Percentiles rank a stretch among this genome's conserved stretches.
Evolutionary conservation across 2,797 vertebrate genomes (phyloP).

Genomic region (Erpetoichthys calabaricus): DNA sequence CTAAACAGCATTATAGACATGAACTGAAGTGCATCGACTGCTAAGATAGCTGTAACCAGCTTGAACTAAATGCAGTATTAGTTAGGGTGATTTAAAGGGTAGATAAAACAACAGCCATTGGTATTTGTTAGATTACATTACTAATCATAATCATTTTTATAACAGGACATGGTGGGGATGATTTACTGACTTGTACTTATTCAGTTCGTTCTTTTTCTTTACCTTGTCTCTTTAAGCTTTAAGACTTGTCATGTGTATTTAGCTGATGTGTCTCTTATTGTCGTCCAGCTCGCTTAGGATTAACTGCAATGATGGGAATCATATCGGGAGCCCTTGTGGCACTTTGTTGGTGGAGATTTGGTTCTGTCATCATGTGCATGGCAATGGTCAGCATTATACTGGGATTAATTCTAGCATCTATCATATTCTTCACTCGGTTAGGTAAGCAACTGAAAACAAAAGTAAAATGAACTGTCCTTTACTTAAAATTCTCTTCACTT

Average conservation of each 20-base stretch:
- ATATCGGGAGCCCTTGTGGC: conserved; percentile 64
- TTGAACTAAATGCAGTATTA: too few species aligned
- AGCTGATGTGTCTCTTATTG: background rate
- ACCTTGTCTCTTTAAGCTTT: background rate
- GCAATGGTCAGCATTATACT: conserved; percentile 67
- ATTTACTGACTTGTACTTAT: background rate
- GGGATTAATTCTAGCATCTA: conserved; percentile 63
- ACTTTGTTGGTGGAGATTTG: conserved; percentile 80
- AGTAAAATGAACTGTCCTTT: too few species aligned
- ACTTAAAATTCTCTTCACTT: too few species aligned
- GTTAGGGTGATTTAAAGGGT: too few species aligned
- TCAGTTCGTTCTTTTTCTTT: background rate
- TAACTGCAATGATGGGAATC: conserved; percentile 58
- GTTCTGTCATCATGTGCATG: conserved; percentile 59
- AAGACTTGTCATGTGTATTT: background rate
- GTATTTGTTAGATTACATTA: too few species aligned
- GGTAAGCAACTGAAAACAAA: conserved; percentile 56
- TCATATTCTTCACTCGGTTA: conserved; percentile 69
- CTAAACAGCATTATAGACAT: too few species aligned
- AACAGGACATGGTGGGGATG: too few species aligned
- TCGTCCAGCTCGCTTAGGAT: conserved; percentile 51
- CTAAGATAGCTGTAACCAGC: too few species aligned
- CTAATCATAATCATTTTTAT: too few species aligned
- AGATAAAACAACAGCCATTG: too few species aligned
- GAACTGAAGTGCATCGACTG: too few species aligned